phyloP scores from a whole-genome alignment of 2,888 invertebrate species.

The Campaea margaritaria region DNA sequence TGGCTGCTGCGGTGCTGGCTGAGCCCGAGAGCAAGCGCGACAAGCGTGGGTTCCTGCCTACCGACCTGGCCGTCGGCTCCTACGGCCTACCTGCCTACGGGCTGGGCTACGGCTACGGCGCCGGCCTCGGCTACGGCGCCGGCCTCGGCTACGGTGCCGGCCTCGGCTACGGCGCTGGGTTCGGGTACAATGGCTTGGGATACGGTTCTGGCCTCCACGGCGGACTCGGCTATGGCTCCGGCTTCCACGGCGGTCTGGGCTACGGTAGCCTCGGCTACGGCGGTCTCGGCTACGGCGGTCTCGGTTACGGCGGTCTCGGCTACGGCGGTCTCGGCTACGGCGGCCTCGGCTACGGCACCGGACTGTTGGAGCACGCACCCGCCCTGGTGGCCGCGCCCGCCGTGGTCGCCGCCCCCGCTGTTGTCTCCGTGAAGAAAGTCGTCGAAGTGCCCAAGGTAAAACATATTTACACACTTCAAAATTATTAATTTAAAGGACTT shows the following conservation, averaged over 20 bases:
- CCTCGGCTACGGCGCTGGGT: constrained; percentile 28
- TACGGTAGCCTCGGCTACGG: constrained; percentile 37
- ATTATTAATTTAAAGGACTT: not conserved
- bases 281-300: constrained; percentile 28
- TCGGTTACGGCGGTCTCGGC: constrained; percentile 32
- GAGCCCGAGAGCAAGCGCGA: constrained; percentile 51
- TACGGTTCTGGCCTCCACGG: constrained; percentile 12
- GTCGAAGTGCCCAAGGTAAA: constrained; percentile 62
- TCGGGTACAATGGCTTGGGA: constrained; percentile 26
- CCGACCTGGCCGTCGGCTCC: constrained; percentile 30
- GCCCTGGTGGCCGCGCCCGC: constrained; percentile 42
- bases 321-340: constrained; percentile 22
- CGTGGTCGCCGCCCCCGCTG: constrained; percentile 36
- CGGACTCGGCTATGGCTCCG: constrained; percentile 29
- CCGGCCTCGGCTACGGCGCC: constrained; percentile 31
- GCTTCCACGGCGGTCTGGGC: constrained; percentile 34
- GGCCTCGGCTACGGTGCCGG: constrained; percentile 31
- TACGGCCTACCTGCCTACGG: constrained; percentile 13
- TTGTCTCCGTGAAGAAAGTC: constrained; percentile 53
- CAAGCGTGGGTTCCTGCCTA: constrained; percentile 48
- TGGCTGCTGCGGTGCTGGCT: constrained; percentile 51
- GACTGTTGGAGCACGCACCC: not conserved
- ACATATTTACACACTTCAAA: not conserved
- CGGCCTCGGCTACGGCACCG: constrained; percentile 8
- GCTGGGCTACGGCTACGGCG: constrained; percentile 40